Base-by-base conservation (phyloP, 1,140 invertebrate species). In the Musca domestica region DNA sequence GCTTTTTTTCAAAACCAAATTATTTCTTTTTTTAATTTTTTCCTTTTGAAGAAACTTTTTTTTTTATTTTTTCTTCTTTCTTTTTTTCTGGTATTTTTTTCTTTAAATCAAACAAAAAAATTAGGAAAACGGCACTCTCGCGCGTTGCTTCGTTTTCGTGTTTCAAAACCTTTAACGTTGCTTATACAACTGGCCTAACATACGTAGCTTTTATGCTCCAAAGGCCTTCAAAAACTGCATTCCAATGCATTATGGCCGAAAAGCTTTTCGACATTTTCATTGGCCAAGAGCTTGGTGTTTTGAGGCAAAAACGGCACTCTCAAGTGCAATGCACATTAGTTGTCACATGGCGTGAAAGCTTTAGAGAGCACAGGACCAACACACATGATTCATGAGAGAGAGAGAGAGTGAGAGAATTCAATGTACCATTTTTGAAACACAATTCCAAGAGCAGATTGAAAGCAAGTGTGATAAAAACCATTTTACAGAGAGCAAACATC, bases 111-210 rank as follows among this genome's bases (percentile, higher is more conserved):
- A 41, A 41, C 34, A 41, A 41, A 41, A 41, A 41, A 30, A 30
- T 30, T 30, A 41, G 34, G 34, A 41, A 41, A 61, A 61, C 56
- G 56, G 70, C 71, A 70, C 68, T 72, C 70, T 70, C 77, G 75
- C 71, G 74, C 76, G 76, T 69, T 74, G 73, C 61, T 78, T 75
- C 76, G 76, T 78, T 70, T 41, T 68, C 72, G 73, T 73, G 75
- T 73, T 67, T 75, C 72, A 71, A 71, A 73, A 73, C 77, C 77
- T 78, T 63, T 71, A 77, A 73, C 77, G 77, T 79, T 78, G 77
- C 76, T 77, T 77, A 75, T 77, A 77, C 77, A 79, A 79, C 75
- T 79, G 75, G 71, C 70, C 69, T 73, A 74, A 73, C 70, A 72
- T 72, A 74, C 69, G 34, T 70, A 76, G 74, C 75, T 77, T 78